Evolutionary conservation across 2,888 invertebrate genomes (phyloP).

Genomic region (Plutella xylostella): DNA sequence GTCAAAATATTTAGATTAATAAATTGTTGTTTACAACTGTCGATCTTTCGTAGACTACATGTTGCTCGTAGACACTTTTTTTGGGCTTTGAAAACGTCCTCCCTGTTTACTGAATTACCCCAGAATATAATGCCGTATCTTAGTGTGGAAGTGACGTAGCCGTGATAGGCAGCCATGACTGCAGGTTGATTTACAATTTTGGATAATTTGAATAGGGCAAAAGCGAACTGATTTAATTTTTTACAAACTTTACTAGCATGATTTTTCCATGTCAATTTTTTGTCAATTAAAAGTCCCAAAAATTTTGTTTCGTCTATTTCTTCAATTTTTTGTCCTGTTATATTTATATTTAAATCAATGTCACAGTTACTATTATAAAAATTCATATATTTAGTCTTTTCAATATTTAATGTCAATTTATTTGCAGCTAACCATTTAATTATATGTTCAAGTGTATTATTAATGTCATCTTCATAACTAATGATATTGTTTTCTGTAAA

Average conservation of each 20-base stretch:
- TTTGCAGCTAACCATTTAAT: too few relatives aligned
- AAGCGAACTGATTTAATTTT: background rate
- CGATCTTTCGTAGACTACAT: background rate
- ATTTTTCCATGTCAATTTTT: slow-evolving; percentile 5
- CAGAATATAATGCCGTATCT: slow-evolving; percentile 9
- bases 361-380: background rate
- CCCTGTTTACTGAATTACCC: slow-evolving; percentile 2
- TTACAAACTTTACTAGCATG: background rate
- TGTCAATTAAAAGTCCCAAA: background rate
- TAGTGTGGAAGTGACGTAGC: slow-evolving; percentile 1
- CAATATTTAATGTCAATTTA: background rate
- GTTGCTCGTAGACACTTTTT: slow-evolving; percentile 4
- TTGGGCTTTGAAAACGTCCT: background rate
- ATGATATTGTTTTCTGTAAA: background rate
- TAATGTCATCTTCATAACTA: background rate
- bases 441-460: background rate
- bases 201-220: slow-evolving; percentile 2
- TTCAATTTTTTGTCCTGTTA: background rate
- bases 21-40: background rate
- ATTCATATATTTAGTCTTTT: background rate
- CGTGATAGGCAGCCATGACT: slow-evolving; percentile 6
- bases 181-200: background rate
- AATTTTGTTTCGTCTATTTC: background rate
- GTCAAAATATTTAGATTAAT: background rate
- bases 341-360: background rate